A percentile compares a stretch with the other conserved stretches of the same genome.
Conservation (phyloP, 2,797 vertebrate species). For the Ctenochaetus hawaiiensis region DNA sequence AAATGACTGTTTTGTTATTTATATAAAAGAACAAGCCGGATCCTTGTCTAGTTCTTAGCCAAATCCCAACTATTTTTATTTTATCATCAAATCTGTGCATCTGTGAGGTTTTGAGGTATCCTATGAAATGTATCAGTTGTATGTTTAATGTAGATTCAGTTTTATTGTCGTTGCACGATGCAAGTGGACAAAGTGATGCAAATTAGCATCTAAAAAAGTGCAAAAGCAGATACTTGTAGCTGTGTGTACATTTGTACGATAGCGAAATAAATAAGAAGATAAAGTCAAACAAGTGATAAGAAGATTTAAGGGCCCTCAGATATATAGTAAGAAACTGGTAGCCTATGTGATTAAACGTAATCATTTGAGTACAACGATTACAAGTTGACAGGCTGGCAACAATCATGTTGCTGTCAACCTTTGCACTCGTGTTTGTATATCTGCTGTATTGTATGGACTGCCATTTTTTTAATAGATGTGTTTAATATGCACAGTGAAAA, state of each 20-base stretch:
- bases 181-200: background rate
- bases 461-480: background rate
- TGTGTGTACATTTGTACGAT: background rate
- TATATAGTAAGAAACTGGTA: too few species aligned
- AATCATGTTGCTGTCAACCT: background rate
- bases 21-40: background rate
- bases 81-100: background rate
- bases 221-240: background rate
- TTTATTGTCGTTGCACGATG: background rate
- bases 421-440: background rate
- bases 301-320: too few species aligned
- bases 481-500: background rate
- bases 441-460: background rate
- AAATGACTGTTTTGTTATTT: background rate
- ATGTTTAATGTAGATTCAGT: background rate
- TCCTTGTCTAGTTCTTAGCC: too few species aligned
- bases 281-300: too few species aligned
- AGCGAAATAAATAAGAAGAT: background rate
- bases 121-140: background rate
- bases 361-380: too few species aligned
- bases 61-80: background rate
- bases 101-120: background rate
- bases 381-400: background rate
- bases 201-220: background rate
- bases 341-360: too few species aligned